phyloP scores from a whole-genome alignment of 2,113 vertebrate genomes.

The Thermophis baileyi region DNA sequence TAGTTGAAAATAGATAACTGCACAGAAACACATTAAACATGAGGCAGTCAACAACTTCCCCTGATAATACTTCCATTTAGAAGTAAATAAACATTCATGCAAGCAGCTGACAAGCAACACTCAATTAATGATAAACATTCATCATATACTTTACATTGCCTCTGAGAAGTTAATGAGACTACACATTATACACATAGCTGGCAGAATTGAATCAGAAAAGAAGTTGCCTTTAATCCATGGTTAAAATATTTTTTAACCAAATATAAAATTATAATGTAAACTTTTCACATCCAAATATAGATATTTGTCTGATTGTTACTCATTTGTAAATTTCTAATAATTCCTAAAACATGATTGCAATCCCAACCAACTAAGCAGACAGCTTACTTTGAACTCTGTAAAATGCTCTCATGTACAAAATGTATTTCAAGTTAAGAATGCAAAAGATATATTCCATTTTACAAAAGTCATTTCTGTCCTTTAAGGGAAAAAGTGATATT shows the following conservation, averaged over 20 bases:
- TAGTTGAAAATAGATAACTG: background rate
- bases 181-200: background rate
- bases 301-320: background rate
- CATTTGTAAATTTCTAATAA: background rate
- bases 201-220: background rate
- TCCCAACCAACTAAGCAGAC: background rate
- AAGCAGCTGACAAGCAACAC: background rate
- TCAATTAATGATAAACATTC: background rate
- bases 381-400: background rate
- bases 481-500: background rate
- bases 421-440: background rate
- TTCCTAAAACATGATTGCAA: background rate
- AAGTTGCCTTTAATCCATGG: background rate
- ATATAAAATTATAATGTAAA: background rate
- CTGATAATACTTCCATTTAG: conserved; percentile 23
- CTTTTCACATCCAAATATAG: background rate
- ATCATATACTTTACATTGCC: background rate
- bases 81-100: background rate
- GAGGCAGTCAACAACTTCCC: background rate
- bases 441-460: background rate
- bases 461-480: background rate
- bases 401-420: background rate
- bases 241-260: background rate
- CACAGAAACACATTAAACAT: conserved; percentile 15
- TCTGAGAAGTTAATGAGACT: background rate